Evolutionary conservation across 2,888 invertebrate species (phyloP), one percentile per base, ranked within the genome.

Genomic region (Galerucella calmariensis): DNA sequence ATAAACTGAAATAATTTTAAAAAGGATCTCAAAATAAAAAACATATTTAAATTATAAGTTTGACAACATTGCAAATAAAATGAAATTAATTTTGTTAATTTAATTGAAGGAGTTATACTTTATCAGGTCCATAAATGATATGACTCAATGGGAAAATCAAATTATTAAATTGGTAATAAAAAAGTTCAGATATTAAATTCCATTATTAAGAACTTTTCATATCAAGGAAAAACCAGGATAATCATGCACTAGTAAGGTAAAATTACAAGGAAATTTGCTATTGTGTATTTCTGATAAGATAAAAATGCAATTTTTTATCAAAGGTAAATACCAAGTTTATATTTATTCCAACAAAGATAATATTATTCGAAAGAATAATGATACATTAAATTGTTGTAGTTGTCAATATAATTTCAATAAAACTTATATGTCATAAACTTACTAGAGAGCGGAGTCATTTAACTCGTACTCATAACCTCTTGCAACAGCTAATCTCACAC

Each of bases 381-480:
- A 41, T 9, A 41, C 35, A 41, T 6, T 6, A 41, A 8, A 35
- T 35, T 35, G 35, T 35, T 35, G 6, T 35, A 35, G 35, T 35
- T 35, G 35, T 6, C 35, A 35, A 35, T 35, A 41, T 41, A 8
- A 41, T 41, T 41, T 41, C 8, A 41, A 41, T 41, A 41, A 41
- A 8, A 48, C 5, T 48, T 12, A 48, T 46, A 48, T 12, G 14
- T 12, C 12, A 44, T 27, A 41, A 65, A 88, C 90, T 88, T 87
- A 91, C 91, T 92, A 92, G 77, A 91, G 87, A 62, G 92, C 92
- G 1, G 92, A 92, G 85, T 92, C 92, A 81, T 92, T 92, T 46
- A 92, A 87, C 83, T 92, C 92, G 83, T 92, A 92, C 82, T 92
- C 92, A 82, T 91, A 92, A 53, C 92, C 92, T 80, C 91, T 85